Conservation (phyloP, 2,797 vertebrate genomes). For the Pseudomugil gertrudae region DNA sequence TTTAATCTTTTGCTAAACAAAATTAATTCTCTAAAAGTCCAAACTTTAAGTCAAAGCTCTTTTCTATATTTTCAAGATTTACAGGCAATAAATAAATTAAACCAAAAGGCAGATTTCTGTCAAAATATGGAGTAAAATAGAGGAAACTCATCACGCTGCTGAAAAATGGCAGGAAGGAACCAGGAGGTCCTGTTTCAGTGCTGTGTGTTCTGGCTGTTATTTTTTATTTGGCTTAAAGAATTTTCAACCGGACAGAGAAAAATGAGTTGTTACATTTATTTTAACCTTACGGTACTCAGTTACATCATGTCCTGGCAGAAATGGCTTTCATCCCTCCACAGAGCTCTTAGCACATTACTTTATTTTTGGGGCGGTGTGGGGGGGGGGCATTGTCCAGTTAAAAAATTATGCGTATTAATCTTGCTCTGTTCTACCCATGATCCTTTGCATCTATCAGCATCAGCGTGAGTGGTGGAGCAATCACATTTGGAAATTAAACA, state of each 20-base stretch:
- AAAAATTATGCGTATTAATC: constrained; percentile 72
- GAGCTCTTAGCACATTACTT: constrained; percentile 60
- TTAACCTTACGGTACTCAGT: constrained; percentile 25
- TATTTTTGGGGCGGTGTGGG: constrained; percentile 14
- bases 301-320: constrained; percentile 54
- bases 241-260: constrained; percentile 11
- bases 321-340: constrained; percentile 46
- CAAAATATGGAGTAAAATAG: constrained; percentile 22
- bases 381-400: constrained; percentile 42
- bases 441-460: constrained; percentile 70
- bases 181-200: background rate
- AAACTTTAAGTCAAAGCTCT: background rate
- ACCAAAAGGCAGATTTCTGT: constrained; percentile 19
- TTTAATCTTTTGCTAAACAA: rapidly evolving
- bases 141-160: constrained; percentile 22
- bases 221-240: constrained; percentile 18
- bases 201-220: background rate
- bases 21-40: background rate
- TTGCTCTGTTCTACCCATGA: constrained; percentile 58
- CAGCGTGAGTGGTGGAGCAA: constrained; percentile 62
- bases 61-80: background rate
- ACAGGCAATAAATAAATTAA: background rate
- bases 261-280: constrained; percentile 39
- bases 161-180: constrained; percentile 32
- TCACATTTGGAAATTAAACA: constrained; percentile 78